Conservation (phyloP, 2,797 vertebrate genomes). For the Coendou prehensilis region DNA sequence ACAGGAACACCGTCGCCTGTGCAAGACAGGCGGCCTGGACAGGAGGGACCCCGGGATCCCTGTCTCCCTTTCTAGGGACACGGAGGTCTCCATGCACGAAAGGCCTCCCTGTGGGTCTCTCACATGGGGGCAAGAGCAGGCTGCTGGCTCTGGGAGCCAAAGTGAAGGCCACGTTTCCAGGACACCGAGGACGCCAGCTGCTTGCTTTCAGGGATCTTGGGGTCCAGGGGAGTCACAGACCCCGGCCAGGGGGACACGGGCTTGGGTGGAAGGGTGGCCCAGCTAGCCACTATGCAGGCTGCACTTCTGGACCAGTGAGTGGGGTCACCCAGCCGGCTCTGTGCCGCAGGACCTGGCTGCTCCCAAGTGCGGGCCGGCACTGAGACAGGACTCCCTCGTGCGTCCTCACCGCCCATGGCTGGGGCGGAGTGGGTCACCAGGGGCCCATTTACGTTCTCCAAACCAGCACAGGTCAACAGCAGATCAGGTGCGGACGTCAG, state of each 20-base stretch:
- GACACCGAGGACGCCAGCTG: not conserved
- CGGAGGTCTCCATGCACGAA: too few relatives aligned
- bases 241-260: not conserved
- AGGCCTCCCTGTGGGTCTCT: too few relatives aligned
- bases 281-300: not conserved
- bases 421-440: not conserved
- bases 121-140: too few relatives aligned
- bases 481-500: too few relatives aligned
- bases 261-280: not conserved
- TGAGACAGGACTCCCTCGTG: not conserved
- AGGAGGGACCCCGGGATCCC: too few relatives aligned
- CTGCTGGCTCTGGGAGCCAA: too few relatives aligned
- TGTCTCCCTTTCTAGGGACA: too few relatives aligned
- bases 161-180: rapidly evolving
- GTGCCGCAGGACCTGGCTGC: too few relatives aligned
- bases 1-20: not conserved
- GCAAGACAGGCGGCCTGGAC: too few relatives aligned
- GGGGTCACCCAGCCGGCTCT: too few relatives aligned
- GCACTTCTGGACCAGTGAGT: not conserved
- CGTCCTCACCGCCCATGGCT: not conserved
- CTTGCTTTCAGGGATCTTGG: rapidly evolving
- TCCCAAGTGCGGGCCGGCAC: not conserved
- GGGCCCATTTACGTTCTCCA: not conserved
- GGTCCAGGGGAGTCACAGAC: not conserved
- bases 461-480: too few relatives aligned